phyloP scores from a whole-genome alignment of 2,888 invertebrate species.

The Phengaris arion region DNA sequence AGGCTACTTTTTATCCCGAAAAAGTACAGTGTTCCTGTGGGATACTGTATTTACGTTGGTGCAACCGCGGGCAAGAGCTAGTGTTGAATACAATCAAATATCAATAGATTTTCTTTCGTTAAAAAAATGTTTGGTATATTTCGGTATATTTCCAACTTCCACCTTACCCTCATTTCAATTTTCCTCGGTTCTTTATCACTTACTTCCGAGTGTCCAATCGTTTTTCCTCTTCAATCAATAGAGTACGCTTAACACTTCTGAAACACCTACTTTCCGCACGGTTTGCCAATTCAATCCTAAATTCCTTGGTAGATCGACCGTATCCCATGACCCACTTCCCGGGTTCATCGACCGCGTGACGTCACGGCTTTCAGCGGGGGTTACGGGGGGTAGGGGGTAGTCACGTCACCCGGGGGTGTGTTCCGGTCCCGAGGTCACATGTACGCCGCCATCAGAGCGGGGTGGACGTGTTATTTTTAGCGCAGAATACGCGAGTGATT shows the following conservation, averaged over 20 bases:
- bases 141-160: not conserved
- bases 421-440: constrained; percentile 68
- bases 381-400: constrained; percentile 32
- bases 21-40: too few species aligned
- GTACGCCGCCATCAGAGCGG: constrained; percentile 53
- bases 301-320: constrained; percentile 57
- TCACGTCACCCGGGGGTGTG: constrained; percentile 66
- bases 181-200: not conserved
- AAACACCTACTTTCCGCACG: not conserved
- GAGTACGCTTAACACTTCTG: not conserved
- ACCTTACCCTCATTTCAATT: not conserved
- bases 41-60: too few species aligned
- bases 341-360: constrained; percentile 74
- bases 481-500: constrained; percentile 40
- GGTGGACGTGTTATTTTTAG: constrained; percentile 50
- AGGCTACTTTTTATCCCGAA: too few species aligned
- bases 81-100: too few species aligned
- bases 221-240: not conserved
- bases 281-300: not conserved
- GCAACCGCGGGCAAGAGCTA: too few species aligned
- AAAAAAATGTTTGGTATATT: too few species aligned
- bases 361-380: constrained; percentile 55
- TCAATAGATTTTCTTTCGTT: too few species aligned
- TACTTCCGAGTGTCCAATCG: not conserved
- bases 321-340: constrained; percentile 69